These are phyloP conservation scores for Catocala fraxini DNA, from an alignment of 2,888 invertebrate genomes.

Conservation along the genomic window DNA sequence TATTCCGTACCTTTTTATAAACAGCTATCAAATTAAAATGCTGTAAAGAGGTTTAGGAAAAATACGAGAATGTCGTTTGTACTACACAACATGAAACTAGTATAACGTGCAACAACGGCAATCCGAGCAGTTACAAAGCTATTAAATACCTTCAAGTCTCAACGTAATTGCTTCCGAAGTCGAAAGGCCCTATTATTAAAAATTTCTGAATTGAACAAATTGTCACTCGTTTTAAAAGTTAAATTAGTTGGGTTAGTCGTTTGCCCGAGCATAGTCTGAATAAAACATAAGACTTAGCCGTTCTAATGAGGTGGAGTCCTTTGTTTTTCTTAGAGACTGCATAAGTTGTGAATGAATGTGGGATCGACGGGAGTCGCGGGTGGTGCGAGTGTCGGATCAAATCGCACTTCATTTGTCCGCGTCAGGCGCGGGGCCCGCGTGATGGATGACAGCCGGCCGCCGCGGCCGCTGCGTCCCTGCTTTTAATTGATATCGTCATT, in stretches of 20 bases:
- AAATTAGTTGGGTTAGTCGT: constrained; percentile 81
- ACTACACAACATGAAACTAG: constrained; percentile 39
- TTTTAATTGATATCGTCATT: constrained; percentile 85
- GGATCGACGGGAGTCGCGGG: constrained; percentile 58
- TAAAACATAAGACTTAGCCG: constrained; percentile 83
- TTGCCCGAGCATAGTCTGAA: constrained; percentile 73
- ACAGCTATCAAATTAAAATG: constrained; percentile 12
- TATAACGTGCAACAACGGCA: constrained; percentile 41
- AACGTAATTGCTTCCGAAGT: constrained; percentile 66
- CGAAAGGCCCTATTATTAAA: constrained; percentile 65
- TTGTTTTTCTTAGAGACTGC: constrained; percentile 81
- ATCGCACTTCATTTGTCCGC: constrained; percentile 86
- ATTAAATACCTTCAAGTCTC: constrained; percentile 57
- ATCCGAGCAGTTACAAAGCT: constrained; percentile 46
- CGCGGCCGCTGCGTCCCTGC: constrained; percentile 61
- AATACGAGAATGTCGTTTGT: constrained; percentile 28
- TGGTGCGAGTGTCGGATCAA: constrained; percentile 75
- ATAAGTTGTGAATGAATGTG: constrained; percentile 82
- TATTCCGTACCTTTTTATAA: constrained; percentile 1
- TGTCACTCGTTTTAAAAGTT: constrained; percentile 83
- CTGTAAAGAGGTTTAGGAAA: constrained; percentile 30
- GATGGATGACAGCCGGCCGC: constrained; percentile 75
- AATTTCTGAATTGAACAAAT: constrained; percentile 74
- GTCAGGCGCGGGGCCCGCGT: constrained; percentile 73
- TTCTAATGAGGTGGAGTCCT: constrained; percentile 78